Base-by-base conservation (phyloP, 2,888 invertebrate species). In the Pecten maximus region DNA sequence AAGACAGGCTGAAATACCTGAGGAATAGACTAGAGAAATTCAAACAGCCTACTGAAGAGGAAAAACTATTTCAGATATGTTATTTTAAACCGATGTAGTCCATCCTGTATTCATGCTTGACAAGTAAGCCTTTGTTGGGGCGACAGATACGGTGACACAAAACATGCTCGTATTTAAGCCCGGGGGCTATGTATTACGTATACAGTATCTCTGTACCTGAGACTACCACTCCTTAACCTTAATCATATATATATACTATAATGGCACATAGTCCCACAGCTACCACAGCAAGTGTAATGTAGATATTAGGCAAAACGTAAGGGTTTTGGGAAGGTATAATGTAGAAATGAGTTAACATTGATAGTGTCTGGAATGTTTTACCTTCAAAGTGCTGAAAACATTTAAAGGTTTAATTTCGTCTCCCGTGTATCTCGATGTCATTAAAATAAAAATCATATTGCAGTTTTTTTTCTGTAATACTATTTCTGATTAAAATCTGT, bases 181-280 rank as follows among this genome's bases (percentile, higher is more conserved):
- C 74, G 1, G 12, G 74, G 74, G 74, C 35, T 10, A 74, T 28
- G 28, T n/a, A 74, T 74, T 74, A 74, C 74, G 74, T 74, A 74
- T 23, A 74, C 28, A 35, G 10, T 74, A 74, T 74, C 28, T 74
- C 28, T 54, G 54, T n/a, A 54, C 23, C 54, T 74, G 74, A 28
- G 74, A 35, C 35, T 74, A 74, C 74, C 74, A 74, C 28, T 74
- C 74, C 74, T 74, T 74, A 74, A 74, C 74, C 74, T 23, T 35
- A 74, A 74, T 74, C 74, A 74, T 74, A 74, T 74, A 74, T 74
- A 74, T 74, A 23, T 74, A 74, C 28, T 74, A 74, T 74, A 74
- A 10, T 74, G 74, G 0, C 35, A 35, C 16, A 28, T 15, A 35
- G 8, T 28, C 74, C 35, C 74, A 35, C 74, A 35, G 74, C 74